phyloP scores from a whole-genome alignment of 1,140 invertebrate genomes.

The Frieseomelitta varia region DNA sequence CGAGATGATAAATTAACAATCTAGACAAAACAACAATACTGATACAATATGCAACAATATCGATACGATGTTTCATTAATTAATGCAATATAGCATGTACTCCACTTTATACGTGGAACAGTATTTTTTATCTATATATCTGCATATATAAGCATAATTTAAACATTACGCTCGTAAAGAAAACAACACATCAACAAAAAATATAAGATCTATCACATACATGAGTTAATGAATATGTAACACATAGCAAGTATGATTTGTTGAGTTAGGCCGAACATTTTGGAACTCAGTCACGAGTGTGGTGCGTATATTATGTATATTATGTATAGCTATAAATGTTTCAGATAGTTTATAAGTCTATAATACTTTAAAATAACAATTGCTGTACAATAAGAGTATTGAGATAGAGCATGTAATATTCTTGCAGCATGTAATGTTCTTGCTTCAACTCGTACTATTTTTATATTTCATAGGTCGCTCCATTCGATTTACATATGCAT shows the following conservation, averaged over 20 bases:
- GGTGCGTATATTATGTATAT: constrained; percentile 1
- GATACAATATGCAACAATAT: constrained; percentile 42
- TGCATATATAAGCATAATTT: constrained; percentile 41
- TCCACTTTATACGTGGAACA: constrained; percentile 64
- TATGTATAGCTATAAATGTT: not conserved
- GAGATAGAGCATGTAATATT: too few relatives aligned
- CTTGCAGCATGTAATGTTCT: not conserved
- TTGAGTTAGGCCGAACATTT: constrained; percentile 66
- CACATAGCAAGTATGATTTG: constrained; percentile 33
- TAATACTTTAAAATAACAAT: constrained; percentile 32
- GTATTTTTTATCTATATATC: constrained; percentile 20
- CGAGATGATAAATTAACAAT: constrained; percentile 71
- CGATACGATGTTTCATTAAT: constrained; percentile 43
- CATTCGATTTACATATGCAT: constrained; percentile 35
- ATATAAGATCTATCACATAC: constrained; percentile 1
- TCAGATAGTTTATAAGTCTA: constrained; percentile 16
- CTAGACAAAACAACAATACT: constrained; percentile 63
- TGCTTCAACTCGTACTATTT: not conserved
- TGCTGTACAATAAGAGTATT: constrained; percentile 16
- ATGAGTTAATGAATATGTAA: constrained; percentile 8
- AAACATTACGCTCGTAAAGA: constrained; percentile 34
- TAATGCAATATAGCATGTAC: constrained; percentile 42
- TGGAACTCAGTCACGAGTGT: constrained; percentile 60
- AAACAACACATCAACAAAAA: constrained; percentile 49
- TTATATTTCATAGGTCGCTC: constrained; percentile 22